These are phyloP conservation scores for Hippopotamyrus pictus DNA, from an alignment of 2,797 vertebrate genomes.

Conservation along the genomic window DNA sequence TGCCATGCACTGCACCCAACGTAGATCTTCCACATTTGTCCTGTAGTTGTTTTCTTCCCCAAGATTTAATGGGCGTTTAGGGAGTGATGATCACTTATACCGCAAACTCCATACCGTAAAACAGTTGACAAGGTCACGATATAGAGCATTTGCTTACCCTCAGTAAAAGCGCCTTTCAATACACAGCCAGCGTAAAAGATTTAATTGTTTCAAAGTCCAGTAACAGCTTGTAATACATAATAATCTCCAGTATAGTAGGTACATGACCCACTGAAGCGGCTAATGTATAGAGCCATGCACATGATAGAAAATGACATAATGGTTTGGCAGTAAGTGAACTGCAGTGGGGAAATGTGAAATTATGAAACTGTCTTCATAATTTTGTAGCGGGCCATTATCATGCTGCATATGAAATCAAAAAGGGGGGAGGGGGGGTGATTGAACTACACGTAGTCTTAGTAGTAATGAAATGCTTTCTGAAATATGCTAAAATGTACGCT, in stretches of 20 bases:
- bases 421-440: conserved; percentile 35
- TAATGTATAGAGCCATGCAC: neutral
- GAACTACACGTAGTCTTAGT: conserved; percentile 51
- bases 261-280: neutral
- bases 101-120: neutral
- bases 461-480: conserved; percentile 52
- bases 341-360: neutral
- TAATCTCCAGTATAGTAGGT: neutral
- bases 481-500: conserved; percentile 39
- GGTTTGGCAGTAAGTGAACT: neutral
- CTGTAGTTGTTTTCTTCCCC: neutral
- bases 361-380: conserved; percentile 31
- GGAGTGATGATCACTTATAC: neutral
- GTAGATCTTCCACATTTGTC: neutral
- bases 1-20: neutral
- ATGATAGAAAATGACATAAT: neutral
- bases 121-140: neutral
- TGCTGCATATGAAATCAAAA: conserved; percentile 33
- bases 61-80: neutral
- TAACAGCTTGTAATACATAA: neutral
- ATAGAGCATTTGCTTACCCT: neutral
- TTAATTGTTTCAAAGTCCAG: neutral
- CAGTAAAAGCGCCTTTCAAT: neutral
- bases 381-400: conserved; percentile 36
- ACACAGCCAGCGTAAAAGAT: neutral